A percentile compares a stretch with the other conserved stretches of the same genome.
phyloP scores from a whole-genome alignment of 2,113 vertebrate species.

The Ranitomeya variabilis region DNA sequence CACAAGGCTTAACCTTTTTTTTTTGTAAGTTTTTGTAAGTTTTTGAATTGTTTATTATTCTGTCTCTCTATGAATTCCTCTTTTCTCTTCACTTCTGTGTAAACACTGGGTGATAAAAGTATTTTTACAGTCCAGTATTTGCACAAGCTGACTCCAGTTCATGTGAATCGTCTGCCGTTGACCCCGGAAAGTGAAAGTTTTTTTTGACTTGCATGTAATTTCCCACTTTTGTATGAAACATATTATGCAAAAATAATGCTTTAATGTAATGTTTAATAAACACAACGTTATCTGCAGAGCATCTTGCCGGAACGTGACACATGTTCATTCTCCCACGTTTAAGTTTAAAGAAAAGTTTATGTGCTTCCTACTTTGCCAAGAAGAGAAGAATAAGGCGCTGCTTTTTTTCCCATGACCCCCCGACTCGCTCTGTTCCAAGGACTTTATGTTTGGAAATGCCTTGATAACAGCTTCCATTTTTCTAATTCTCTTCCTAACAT shows the following conservation, averaged over 20 bases:
- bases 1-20: neutral
- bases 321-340: conserved; percentile 28
- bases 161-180: conserved; percentile 5
- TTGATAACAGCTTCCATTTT: conserved; percentile 76
- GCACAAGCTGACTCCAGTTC: neutral
- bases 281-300: conserved; percentile 2
- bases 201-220: neutral
- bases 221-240: neutral
- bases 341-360: conserved; percentile 64
- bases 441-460: conserved; percentile 73
- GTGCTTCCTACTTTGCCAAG: conserved; percentile 66
- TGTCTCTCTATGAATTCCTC: neutral
- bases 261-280: conserved; percentile 23
- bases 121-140: neutral
- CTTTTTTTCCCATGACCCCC: conserved; percentile 81
- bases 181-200: conserved; percentile 10
- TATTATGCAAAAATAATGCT: neutral
- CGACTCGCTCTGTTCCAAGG: conserved; percentile 77
- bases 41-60: neutral
- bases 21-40: neutral
- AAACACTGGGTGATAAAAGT: neutral
- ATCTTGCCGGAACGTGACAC: conserved; percentile 6
- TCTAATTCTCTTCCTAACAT: conserved; percentile 64
- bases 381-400: conserved; percentile 73
- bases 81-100: conserved; percentile 56